Conservation (phyloP, 2,113 vertebrate species). For the Epinephelus cyanopodus region DNA sequence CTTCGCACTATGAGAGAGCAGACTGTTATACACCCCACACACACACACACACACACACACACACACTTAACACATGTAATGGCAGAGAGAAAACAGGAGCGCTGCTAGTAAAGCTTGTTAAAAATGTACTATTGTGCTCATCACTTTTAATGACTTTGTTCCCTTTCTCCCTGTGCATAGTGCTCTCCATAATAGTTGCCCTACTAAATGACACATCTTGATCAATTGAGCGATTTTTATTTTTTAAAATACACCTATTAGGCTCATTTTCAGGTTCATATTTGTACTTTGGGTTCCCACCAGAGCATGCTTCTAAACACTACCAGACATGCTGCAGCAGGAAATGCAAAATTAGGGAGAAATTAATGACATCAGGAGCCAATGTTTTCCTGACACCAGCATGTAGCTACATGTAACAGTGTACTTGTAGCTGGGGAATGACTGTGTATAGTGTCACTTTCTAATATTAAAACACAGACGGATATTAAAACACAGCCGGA, state of each 20-base stretch:
- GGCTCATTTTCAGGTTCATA: neutral
- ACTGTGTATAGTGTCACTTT: too few relatives aligned
- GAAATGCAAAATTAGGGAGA: too few relatives aligned
- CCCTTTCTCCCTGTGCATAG: neutral
- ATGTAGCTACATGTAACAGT: too few relatives aligned
- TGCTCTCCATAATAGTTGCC: neutral
- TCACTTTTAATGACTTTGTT: constrained; percentile 28
- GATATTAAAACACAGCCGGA: too few relatives aligned
- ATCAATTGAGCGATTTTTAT: constrained; percentile 9
- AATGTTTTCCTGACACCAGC: too few relatives aligned
- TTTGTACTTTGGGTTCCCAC: too few relatives aligned
- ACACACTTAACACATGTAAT: constrained; percentile 11
- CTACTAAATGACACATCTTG: neutral
- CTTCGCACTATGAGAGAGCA: constrained; percentile 30
- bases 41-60: neutral
- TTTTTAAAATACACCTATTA: too few relatives aligned
- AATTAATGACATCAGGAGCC: too few relatives aligned
- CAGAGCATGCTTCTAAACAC: too few relatives aligned
- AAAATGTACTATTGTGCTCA: constrained; percentile 20
- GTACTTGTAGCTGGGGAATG: too few relatives aligned
- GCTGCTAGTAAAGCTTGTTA: constrained; percentile 25
- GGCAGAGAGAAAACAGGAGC: constrained; percentile 13
- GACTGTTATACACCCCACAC: constrained; percentile 13
- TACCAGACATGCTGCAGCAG: too few relatives aligned
- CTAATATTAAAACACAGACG: too few relatives aligned